Base-by-base conservation (phyloP, 1,140 invertebrate genomes). In the Bombus picipes region DNA sequence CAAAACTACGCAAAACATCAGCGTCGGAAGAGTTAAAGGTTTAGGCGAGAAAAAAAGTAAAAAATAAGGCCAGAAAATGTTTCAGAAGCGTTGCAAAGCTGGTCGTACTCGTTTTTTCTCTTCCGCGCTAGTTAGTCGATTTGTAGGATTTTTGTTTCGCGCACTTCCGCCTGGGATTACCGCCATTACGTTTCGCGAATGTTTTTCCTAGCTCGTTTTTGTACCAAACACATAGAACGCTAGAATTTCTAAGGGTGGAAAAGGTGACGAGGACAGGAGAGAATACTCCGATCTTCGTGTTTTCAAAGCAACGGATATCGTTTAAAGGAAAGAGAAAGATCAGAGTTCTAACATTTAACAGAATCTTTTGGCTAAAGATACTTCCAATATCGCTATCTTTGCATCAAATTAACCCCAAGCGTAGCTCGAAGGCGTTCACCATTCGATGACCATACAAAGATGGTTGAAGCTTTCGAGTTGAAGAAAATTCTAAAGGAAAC, bases 71-170 rank as follows among this genome's bases (percentile, higher is more conserved):
- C 62, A 43, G 59, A 32, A 25, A n/a, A 15, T 13, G 32, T 8
- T 22, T 39, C 32, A 53, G 18, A 53, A 53, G 6, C 47, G 72
- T 4, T 32, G 68, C 13, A 41, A 47, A 18, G 37, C 13, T n/a
- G 13, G 5, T 18, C 1, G 15, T 9, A 1, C 3, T 22, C 10
- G 32, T 41, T 34, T 28, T 41, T 32, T 62, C 25, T 10, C 10
- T 43, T 76, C 13, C 34, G 57, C 6, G 22, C 18, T n/a, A 37
- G 57, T 41, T n/a, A 78, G 22, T 43, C 75, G 39, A 85, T 85
- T 85, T 41, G 41, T 41, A 28, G n/a, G 83, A 81, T 81, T 74
- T 71, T 84, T 47, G 53, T 84, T 79, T 28, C 73, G 34, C 39
- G 28, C 22, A 2, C 22, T 43, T 15, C n/a, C 9, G 8, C 3